Base-by-base conservation (phyloP, 2,888 invertebrate genomes). In the Neelides folsomi region DNA sequence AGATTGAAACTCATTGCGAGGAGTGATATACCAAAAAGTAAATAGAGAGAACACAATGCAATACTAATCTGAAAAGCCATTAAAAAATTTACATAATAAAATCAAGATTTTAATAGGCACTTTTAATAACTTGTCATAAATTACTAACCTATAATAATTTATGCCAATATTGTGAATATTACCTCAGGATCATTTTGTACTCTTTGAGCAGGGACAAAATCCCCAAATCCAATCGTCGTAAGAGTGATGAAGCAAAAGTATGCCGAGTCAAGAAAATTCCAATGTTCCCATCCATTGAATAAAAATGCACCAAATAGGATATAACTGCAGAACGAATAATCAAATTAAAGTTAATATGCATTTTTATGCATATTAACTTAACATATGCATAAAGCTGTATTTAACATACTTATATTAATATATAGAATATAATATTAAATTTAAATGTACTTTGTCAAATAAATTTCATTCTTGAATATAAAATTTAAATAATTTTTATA, bases 1-100 rank as follows among this genome's bases (percentile, higher is more conserved):
- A 94, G 74, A 75, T 94, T 94, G 72, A 94, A 94, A 66, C 89
- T 89, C 94, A 94, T 95, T 20, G 93, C 93, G 59, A 94, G 73
- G 43, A 94, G 72, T 0, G 93, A 88, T 67, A 94, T 94, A 8
- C 94, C 94, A 70, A 94, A 92, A 41, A 95, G 76, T 58, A 94
- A 75, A 73, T 95, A 95, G 51, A 94, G 73, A 0, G 90, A 90
- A 67, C 90, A 92, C 49, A 92, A 76, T 0, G 90, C 90, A 58
- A 94, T 79, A 61, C 81, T 80, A 9, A 52, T 49, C 55, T 55
- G 13, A 5, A 49, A 15, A 43, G 15, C 15, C 41, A 36, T 10
- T 9, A 38, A 49, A 10, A 10, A 41, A 20, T 27, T 27, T n/a
- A n/a, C n/a, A n/a, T n/a, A n/a, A n/a, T n/a, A n/a, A n/a, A n/a